Base-by-base conservation (phyloP, 2,113 vertebrate genomes). In the Malurus elegans region DNA sequence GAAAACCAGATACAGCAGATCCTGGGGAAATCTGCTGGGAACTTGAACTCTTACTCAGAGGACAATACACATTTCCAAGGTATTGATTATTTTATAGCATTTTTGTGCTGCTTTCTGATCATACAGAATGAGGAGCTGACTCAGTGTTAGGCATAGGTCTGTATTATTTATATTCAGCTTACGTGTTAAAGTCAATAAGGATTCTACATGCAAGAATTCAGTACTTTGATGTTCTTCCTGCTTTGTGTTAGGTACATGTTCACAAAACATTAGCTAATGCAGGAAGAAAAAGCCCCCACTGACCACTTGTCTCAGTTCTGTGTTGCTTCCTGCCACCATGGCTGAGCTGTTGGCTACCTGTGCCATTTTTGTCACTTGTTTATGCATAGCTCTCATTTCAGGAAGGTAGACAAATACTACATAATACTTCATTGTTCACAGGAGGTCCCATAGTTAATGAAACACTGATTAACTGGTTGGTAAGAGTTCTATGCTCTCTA, bases 1-100 rank as follows among this genome's bases (percentile, higher is more conserved):
- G 92, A 86, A 56, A 96, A 85, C 57, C 95, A 90, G 60, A 87
- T 97, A 79, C 97, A 98, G 87, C 82, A 96, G 38, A 96, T 98
- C 50, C 96, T 97, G 40, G 94, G 98, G 60, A 97, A 92, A 83
- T 94, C 97, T 78, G 95, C 95, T 32, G 96, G 84, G 73, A 98
- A 98, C 92, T 93, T 98, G 28, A 93, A 95, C 69, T 21, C 94
- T 45, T 98, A 90, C 61, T 95, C 97, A 8, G 95, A 94, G 79
- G 88, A 88, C 50, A 84, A 79, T 23, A 72, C 83, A 28, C 72
- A 6, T 72, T 94, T 95, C 50, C 54, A 73, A 92, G 98, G 98
- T 99, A 98, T 90, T 72, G 70, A 45, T 79, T 44, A 24, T 69
- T 71, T 40, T 40, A 36, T 62, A 67, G 48, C 6, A 19, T 21